Evolutionary conservation across 2,888 invertebrate species (phyloP), one percentile per base, ranked within the genome.

Genomic region (Clostera curtula): DNA sequence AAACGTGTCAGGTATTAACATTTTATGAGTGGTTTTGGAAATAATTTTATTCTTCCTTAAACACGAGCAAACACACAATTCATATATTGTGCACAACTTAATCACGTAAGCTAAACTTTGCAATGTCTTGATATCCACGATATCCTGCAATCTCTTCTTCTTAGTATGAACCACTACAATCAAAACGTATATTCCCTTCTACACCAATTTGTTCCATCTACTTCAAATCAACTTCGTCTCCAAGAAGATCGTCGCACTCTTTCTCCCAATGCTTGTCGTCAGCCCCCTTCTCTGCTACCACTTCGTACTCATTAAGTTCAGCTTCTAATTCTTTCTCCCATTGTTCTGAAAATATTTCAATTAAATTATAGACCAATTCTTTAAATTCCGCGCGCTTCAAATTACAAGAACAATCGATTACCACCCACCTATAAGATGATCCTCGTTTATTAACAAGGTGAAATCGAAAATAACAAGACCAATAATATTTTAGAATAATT

Each of bases 281-380:
- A 1, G 49, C 61, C 2, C 65, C 58, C 49, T 77, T 79, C 14
- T 75, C 80, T 1, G 79, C 80, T 20, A 97, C 95, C 49, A 97
- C 93, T 79, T 97, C 97, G 75, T 94, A 97, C 69, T 97, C 96
- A 72, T 95, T 95, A 50, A 97, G 87, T 80, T 97, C 97, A 25
- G 95, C 95, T 68, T 96, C 96, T 63, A 97, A 84, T 79, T 97
- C 97, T 69, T 93, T 93, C 85, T 97, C 97, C 96, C 96, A 96
- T 86, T 96, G 95, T 77, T 95, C 94, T 90, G 91, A 84, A 76
- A 77, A 25, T 30, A 18, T 18, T n/a, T 18, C n/a, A n/a, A 7
- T 5, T 9, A 18, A 8, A 10, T 3, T 9, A 24, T 22, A 27
- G 10, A n/a, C n/a, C n/a, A n/a, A n/a, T n/a, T n/a, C n/a, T n/a